Percentiles rank a stretch among this genome's conserved stretches.
Conservation (phyloP, 2,113 vertebrate genomes). For the Callocephalon fimbriatum region DNA sequence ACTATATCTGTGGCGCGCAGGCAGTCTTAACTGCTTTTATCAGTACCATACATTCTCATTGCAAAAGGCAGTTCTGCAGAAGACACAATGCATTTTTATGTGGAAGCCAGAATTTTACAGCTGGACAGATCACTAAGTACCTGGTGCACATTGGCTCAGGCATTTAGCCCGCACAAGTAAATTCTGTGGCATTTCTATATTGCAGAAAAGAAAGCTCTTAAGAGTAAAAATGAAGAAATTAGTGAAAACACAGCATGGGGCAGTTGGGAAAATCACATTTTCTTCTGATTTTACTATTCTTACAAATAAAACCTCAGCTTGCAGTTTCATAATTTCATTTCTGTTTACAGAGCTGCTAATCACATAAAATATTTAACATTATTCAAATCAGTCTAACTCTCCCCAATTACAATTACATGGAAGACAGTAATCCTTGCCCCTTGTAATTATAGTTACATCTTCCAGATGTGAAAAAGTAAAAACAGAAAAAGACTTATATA, state of each 20-base stretch:
- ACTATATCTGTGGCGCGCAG: background rate
- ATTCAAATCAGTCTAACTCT: background rate
- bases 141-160: background rate
- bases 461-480: background rate
- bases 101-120: slow-evolving; percentile 3
- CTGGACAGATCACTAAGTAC: background rate
- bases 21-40: background rate
- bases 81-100: background rate
- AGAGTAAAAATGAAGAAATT: background rate
- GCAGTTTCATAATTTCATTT: background rate
- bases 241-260: background rate
- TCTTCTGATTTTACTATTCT: background rate
- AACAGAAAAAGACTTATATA: background rate
- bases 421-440: background rate
- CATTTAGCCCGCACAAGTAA: background rate
- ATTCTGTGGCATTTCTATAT: background rate
- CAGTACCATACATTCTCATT: background rate
- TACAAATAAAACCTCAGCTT: background rate
- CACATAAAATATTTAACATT: background rate
- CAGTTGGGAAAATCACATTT: background rate
- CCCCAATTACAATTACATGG: background rate
- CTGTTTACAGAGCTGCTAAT: background rate
- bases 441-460: background rate
- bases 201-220: background rate
- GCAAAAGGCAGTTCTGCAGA: background rate